phyloP scores from a whole-genome alignment of 1,140 invertebrate genomes.

The Leptinotarsa undecemlineata region DNA sequence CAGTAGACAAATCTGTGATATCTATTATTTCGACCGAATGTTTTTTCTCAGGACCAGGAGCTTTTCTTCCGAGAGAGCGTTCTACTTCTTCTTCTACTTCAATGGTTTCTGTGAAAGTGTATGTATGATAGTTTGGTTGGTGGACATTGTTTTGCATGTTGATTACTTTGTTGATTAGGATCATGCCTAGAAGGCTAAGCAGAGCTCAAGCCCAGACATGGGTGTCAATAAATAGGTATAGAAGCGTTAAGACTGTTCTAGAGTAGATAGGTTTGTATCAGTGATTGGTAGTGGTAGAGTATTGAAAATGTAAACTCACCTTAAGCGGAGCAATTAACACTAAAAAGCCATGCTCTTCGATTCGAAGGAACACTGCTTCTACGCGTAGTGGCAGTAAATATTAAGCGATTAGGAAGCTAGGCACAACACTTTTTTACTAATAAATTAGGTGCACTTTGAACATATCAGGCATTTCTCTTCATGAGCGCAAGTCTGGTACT shows the following conservation, averaged over 20 bases:
- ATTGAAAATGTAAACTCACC: constrained; percentile 33
- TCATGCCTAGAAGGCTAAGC: constrained; percentile 29
- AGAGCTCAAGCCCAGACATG: constrained; percentile 33
- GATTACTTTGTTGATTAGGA: constrained; percentile 28
- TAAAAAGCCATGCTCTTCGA: constrained; percentile 29
- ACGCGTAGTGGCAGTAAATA: constrained; percentile 8
- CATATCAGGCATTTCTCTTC: background rate
- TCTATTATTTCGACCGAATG: constrained; percentile 51
- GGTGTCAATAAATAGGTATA: constrained; percentile 29
- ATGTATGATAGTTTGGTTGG: constrained; percentile 45
- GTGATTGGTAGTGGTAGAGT: constrained; percentile 24
- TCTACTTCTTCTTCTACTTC: constrained; percentile 53
- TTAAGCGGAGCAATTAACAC: constrained; percentile 32
- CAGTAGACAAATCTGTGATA: constrained; percentile 54
- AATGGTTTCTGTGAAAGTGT: constrained; percentile 60
- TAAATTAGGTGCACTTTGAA: constrained; percentile 1
- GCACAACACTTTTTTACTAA: background rate
- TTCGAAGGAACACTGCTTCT: constrained; percentile 23
- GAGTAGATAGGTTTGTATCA: constrained; percentile 24
- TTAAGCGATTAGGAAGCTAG: constrained; percentile 5
- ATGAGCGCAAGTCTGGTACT: background rate
- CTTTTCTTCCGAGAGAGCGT: constrained; percentile 37
- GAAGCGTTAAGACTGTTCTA: constrained; percentile 27
- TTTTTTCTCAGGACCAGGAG: constrained; percentile 45
- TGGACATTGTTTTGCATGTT: constrained; percentile 1